Conservation (phyloP, 2,797 vertebrate species). For the Petrocephalus schoutedeni region DNA sequence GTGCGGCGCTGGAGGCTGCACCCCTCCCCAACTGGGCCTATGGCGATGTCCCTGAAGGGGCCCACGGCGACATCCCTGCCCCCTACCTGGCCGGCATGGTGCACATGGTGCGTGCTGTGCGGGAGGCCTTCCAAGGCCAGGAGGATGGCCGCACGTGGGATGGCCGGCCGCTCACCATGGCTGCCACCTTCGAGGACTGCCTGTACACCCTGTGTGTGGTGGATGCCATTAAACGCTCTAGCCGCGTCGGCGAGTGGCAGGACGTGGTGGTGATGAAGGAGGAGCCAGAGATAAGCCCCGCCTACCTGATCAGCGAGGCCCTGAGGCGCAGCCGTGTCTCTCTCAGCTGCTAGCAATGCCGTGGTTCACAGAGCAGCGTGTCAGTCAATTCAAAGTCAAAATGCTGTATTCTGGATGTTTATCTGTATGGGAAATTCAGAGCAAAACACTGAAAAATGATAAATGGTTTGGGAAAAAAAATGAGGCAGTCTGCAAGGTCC, state of each 20-base stretch:
- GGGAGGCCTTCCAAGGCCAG: conserved; percentile 92
- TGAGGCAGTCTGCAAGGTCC: too few relatives aligned
- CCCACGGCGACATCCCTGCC: conserved; percentile 82
- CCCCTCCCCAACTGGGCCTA: conserved; percentile 87
- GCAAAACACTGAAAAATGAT: too few relatives aligned
- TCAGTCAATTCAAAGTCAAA: too few relatives aligned
- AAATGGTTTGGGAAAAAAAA: too few relatives aligned
- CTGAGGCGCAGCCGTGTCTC: conserved; percentile 72
- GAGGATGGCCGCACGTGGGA: conserved; percentile 96
- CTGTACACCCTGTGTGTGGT: conserved; percentile 94
- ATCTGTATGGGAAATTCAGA: too few relatives aligned
- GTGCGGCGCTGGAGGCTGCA: conserved; percentile 78
- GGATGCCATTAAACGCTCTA: conserved; percentile 95
- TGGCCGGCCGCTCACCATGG: conserved; percentile 89
- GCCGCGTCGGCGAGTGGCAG: conserved; percentile 94
- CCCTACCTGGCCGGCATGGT: conserved; percentile 91
- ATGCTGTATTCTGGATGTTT: too few relatives aligned
- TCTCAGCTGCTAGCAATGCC: too few relatives aligned
- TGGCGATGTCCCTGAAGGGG: too few relatives aligned
- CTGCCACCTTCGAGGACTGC: conserved; percentile 96
- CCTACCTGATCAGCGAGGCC: conserved; percentile 95
- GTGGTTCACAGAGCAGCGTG: too few relatives aligned
- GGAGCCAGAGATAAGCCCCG: conserved; percentile 90
- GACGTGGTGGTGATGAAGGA: conserved; percentile 94
- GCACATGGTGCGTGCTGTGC: conserved; percentile 93